Percentiles rank a stretch among this genome's conserved stretches.
Evolutionary conservation across 2,797 vertebrate species (phyloP).

Genomic region (Gallinago stenura): DNA sequence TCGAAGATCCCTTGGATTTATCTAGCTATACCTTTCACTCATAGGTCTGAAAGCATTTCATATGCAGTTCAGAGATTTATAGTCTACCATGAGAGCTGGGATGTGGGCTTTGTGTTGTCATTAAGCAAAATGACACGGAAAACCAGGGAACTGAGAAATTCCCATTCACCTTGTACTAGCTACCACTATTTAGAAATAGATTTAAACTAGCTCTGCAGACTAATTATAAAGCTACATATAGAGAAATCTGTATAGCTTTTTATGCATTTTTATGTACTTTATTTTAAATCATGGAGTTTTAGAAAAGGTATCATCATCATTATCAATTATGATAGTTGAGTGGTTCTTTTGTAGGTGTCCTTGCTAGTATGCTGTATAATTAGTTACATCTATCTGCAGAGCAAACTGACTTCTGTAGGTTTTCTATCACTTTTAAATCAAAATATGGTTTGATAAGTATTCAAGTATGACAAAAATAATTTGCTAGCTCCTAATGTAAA

Average conservation of each 20-base stretch:
- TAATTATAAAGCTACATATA: background rate
- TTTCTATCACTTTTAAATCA: background rate
- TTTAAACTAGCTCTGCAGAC: background rate
- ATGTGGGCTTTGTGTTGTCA: background rate
- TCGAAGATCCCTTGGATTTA: background rate
- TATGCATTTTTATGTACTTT: background rate
- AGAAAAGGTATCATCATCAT: background rate
- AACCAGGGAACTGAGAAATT: background rate
- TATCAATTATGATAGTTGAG: background rate
- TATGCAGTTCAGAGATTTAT: background rate
- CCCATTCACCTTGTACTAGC: background rate
- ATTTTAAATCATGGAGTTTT: background rate
- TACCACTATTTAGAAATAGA: background rate
- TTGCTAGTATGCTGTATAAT: background rate
- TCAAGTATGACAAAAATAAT: background rate
- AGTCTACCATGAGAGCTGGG: background rate
- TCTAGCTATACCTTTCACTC: background rate
- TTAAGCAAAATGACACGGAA: background rate
- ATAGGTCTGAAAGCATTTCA: background rate
- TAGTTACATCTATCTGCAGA: background rate
- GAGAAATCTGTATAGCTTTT: background rate
- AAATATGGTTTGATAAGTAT: background rate
- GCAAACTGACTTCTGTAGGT: background rate
- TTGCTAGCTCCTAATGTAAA: background rate
- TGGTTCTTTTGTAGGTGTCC: background rate